phyloP scores from a whole-genome alignment of 2,797 vertebrate species.

The Salmo trutta region DNA sequence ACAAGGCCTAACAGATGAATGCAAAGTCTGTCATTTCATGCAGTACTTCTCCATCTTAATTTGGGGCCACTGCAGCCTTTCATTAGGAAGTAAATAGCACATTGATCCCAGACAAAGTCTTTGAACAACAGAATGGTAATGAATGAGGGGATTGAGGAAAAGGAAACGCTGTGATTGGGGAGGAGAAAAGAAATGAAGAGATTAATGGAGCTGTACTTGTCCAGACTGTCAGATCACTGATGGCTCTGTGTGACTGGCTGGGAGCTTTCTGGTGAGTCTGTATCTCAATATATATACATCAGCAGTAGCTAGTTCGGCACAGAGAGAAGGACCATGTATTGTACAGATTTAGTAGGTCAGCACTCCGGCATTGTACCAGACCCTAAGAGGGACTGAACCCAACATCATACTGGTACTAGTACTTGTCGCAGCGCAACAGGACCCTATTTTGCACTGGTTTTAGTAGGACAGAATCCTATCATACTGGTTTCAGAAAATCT shows the following conservation, averaged over 20 bases:
- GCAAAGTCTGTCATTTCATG: conserved; percentile 11
- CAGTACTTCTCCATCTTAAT: conserved; percentile 40
- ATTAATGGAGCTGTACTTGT: not conserved
- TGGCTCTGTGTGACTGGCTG: conserved; percentile 3
- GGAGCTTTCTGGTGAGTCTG: not conserved
- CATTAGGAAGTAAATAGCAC: conserved; percentile 36
- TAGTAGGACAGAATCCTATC: too few relatives aligned
- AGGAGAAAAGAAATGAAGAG: conserved; percentile 14
- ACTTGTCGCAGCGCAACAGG: too few relatives aligned
- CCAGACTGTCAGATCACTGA: not conserved
- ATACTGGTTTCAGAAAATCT: too few relatives aligned
- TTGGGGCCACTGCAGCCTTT: conserved; percentile 33
- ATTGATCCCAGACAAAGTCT: conserved; percentile 37
- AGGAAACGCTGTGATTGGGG: conserved; percentile 26
- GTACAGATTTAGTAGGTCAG: too few relatives aligned
- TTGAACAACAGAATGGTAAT: conserved; percentile 41
- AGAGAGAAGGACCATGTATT: too few relatives aligned
- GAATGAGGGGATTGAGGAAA: conserved; percentile 30
- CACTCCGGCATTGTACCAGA: too few relatives aligned
- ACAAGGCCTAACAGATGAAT: conserved; percentile 26
- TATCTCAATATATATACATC: too few relatives aligned
- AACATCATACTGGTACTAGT: too few relatives aligned
- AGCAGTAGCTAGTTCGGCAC: too few relatives aligned
- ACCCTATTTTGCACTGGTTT: too few relatives aligned
- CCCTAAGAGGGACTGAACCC: too few relatives aligned